phyloP scores from a whole-genome alignment of 1,140 invertebrate genomes.

The Pentalonia nigronervosa region DNA sequence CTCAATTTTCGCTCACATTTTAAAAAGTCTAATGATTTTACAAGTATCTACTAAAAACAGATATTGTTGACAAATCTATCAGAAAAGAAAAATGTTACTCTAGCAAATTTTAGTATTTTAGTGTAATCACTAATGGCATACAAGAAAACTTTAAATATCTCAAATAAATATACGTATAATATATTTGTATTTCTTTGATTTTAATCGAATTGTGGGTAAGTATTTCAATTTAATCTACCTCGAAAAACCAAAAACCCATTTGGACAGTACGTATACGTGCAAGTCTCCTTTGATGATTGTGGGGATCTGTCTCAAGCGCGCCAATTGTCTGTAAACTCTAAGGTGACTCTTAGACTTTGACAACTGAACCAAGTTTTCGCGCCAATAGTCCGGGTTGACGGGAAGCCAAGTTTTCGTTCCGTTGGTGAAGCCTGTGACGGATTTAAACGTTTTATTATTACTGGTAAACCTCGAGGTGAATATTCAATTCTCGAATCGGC shows the following conservation, averaged over 20 bases:
- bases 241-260: conserved; percentile 53
- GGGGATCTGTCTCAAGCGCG: background rate
- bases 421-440: conserved; percentile 68
- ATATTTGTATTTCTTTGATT: background rate
- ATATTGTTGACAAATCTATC: too few relatives aligned
- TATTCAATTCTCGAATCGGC: too few relatives aligned
- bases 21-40: too few relatives aligned
- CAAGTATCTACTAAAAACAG: too few relatives aligned
- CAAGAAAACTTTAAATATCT: too few relatives aligned
- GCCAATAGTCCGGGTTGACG: conserved; percentile 66
- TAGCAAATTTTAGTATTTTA: too few relatives aligned
- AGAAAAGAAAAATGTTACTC: too few relatives aligned
- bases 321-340: conserved; percentile 36
- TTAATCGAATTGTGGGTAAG: background rate
- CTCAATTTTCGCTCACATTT: too few relatives aligned
- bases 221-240: conserved; percentile 15
- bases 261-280: background rate
- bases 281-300: conserved; percentile 51
- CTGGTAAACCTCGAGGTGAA: too few relatives aligned
- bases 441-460: background rate
- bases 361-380: conserved; percentile 65
- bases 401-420: conserved; percentile 73
- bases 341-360: conserved; percentile 36
- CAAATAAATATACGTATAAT: too few relatives aligned
- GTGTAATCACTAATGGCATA: too few relatives aligned